These are phyloP conservation scores for Apis cerana DNA, from an alignment of 1,140 invertebrate genomes.

Conservation along the genomic window DNA sequence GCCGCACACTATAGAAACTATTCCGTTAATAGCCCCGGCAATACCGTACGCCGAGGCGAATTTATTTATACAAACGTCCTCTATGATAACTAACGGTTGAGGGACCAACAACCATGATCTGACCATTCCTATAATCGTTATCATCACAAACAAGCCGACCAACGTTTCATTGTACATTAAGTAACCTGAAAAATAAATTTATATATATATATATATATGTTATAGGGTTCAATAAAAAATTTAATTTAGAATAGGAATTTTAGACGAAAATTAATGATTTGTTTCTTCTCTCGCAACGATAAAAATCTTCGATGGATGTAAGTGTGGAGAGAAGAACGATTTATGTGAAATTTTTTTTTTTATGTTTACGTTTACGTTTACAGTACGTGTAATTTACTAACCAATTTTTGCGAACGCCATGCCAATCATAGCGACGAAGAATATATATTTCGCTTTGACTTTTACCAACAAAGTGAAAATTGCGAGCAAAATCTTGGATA, in stretches of 20 bases:
- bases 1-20: constrained; percentile 74
- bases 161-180: constrained; percentile 71
- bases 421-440: constrained; percentile 75
- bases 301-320: no score
- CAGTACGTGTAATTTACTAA: constrained; percentile 32
- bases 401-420: constrained; percentile 74
- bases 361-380: background rate
- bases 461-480: constrained; percentile 73
- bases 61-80: constrained; percentile 76
- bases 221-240: no score
- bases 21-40: constrained; percentile 75
- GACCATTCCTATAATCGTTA: constrained; percentile 70
- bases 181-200: constrained; percentile 67
- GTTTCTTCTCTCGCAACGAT: no score
- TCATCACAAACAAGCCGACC: constrained; percentile 69
- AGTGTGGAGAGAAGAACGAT: no score
- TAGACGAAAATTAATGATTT: no score
- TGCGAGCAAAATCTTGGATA: constrained; percentile 71
- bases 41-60: constrained; percentile 79
- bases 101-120: constrained; percentile 75
- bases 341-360: no score
- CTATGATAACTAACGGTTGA: constrained; percentile 77
- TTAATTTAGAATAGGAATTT: no score
- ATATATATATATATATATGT: no score
- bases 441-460: constrained; percentile 72